A percentile compares a stretch with the other conserved stretches of the same genome.
Evolutionary conservation across 2,797 vertebrate species (phyloP).

Genomic region (Nyctalus aviator): DNA sequence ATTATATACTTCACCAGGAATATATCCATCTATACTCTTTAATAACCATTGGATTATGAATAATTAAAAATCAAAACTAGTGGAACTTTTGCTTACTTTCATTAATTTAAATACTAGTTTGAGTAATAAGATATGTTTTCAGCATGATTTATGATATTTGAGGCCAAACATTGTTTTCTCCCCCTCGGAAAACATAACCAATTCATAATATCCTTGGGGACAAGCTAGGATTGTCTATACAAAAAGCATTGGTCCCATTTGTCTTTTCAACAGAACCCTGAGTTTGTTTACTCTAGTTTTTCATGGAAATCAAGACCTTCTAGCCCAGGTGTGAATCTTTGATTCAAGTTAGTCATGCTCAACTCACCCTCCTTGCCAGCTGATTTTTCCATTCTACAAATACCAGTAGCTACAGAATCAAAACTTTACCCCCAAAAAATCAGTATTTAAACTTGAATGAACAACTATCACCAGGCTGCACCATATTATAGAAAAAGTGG

Average conservation of each 20-base stretch:
- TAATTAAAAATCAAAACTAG: slow-evolving; percentile 1
- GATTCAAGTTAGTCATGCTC: neutral
- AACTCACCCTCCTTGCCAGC: neutral
- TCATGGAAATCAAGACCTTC: neutral
- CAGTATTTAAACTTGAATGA: neutral
- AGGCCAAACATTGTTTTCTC: neutral
- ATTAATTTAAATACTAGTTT: neutral
- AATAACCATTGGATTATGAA: neutral
- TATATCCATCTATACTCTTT: neutral
- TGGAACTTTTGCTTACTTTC: neutral
- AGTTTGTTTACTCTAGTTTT: neutral
- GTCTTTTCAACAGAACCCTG: neutral
- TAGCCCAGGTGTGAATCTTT: neutral
- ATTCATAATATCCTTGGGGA: neutral
- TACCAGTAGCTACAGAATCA: neutral
- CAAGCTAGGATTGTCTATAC: neutral
- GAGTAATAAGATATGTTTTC: neutral
- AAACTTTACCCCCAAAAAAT: neutral
- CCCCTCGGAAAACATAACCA: neutral
- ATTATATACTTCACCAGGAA: neutral
- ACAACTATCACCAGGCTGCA: neutral
- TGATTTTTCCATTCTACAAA: neutral
- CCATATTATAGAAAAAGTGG: neutral
- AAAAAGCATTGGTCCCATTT: neutral
- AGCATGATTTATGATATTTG: neutral